Evolutionary conservation across 2,797 vertebrate species (phyloP).

Genomic region (Tolypeutes matacus): DNA sequence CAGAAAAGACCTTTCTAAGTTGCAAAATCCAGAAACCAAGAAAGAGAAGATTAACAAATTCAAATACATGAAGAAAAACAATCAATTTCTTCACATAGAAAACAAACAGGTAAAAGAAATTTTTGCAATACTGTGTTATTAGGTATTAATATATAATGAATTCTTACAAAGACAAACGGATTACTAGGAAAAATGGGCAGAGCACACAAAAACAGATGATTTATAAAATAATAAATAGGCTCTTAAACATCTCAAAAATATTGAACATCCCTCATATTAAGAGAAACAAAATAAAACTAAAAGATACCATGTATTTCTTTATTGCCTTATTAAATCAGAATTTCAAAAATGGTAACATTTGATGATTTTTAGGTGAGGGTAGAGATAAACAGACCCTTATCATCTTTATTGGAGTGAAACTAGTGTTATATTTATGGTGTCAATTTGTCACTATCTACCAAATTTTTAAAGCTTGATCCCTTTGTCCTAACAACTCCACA

Average conservation of each 20-base stretch:
- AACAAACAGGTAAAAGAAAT: neutral
- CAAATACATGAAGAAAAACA: neutral
- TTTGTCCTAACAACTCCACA: neutral
- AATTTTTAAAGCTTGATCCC: neutral
- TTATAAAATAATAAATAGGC: neutral
- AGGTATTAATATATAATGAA: neutral
- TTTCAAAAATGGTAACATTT: neutral
- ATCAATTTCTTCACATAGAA: neutral
- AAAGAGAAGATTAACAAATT: neutral
- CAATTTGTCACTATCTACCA: neutral
- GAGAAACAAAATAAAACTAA: slow-evolving; percentile 6
- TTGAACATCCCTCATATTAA: neutral
- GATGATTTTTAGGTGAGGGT: neutral
- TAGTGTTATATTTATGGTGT: neutral
- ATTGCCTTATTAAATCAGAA: slow-evolving; percentile 9
- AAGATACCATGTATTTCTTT: neutral
- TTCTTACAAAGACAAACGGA: neutral
- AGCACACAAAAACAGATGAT: neutral
- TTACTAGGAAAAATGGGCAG: neutral
- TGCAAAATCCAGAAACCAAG: neutral
- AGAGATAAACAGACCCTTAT: neutral
- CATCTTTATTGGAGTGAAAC: neutral
- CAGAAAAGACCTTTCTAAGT: neutral
- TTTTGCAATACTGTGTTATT: neutral
- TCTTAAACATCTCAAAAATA: slow-evolving; percentile 47